Conservation (phyloP, 2,888 invertebrate genomes). For the Galeruca laticollis region DNA sequence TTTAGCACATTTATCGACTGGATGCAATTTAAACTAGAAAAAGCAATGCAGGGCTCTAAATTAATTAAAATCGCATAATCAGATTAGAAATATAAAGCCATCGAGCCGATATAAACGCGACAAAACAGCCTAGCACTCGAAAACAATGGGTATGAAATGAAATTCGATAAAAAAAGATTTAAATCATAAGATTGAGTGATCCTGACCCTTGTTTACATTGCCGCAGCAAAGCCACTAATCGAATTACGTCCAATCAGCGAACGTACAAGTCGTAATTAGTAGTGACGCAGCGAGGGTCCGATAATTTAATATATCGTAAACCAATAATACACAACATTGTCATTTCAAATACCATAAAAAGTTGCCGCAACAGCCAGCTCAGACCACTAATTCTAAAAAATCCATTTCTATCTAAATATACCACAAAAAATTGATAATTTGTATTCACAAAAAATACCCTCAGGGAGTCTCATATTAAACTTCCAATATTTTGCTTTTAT, state of each 20-base stretch:
- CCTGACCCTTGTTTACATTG: slow-evolving; percentile 65
- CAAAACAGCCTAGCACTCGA: slow-evolving; percentile 19
- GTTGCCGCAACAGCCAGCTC: slow-evolving; percentile 8
- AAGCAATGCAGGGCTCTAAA: slow-evolving; percentile 20
- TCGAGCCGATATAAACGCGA: slow-evolving; percentile 8
- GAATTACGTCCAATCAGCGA: slow-evolving; percentile 65
- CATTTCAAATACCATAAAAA: slow-evolving; percentile 56
- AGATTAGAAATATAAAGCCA: slow-evolving; percentile 16
- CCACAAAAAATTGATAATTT: no score
- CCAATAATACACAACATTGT: slow-evolving; percentile 61
- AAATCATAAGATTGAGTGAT: slow-evolving; percentile 53
- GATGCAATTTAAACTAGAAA: slow-evolving; percentile 2
- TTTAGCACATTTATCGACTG: slow-evolving; percentile 10
- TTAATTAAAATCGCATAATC: slow-evolving; percentile 17
- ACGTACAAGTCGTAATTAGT: slow-evolving; percentile 64
- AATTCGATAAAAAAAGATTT: slow-evolving; percentile 50
- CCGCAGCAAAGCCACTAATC: slow-evolving; percentile 65
- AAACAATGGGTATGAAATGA: slow-evolving; percentile 47
- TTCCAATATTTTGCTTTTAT: no score
- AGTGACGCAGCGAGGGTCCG: slow-evolving; percentile 60
- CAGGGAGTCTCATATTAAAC: no score
- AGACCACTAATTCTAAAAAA: not conserved
- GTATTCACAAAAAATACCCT: no score
- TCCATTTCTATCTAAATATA: no score
- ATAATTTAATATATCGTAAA: slow-evolving; percentile 63